These are phyloP conservation scores for Pteronotus mesoamericanus DNA, from an alignment of 2,797 vertebrate species.

Conservation along the genomic window DNA sequence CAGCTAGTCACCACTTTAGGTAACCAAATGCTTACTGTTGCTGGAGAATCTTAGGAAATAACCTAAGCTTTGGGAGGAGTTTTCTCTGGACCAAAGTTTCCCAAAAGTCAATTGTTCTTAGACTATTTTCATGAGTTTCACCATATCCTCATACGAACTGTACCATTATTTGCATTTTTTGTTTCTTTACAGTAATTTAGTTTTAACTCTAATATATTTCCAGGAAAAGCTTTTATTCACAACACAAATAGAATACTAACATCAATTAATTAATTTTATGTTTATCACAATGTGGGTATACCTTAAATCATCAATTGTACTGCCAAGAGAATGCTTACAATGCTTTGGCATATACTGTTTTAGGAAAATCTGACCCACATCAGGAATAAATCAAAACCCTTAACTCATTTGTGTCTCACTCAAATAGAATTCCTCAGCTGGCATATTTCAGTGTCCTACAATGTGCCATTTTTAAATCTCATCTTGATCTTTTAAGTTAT, in stretches of 20 bases:
- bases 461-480: neutral
- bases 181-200: neutral
- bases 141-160: neutral
- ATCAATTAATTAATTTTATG: neutral
- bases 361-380: neutral
- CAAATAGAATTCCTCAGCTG: neutral
- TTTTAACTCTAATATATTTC: neutral
- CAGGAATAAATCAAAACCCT: neutral
- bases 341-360: neutral
- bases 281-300: neutral
- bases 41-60: neutral
- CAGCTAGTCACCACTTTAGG: neutral
- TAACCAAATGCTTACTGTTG: neutral
- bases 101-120: neutral
- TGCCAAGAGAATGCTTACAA: neutral
- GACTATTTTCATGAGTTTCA: neutral
- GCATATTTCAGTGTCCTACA: neutral
- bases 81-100: neutral
- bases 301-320: neutral
- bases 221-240: neutral
- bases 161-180: neutral
- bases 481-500: neutral
- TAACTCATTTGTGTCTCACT: neutral
- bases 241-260: neutral
- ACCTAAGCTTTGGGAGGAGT: neutral